phyloP scores from a whole-genome alignment of 2,797 vertebrate species.

The Monodelphis domestica region DNA sequence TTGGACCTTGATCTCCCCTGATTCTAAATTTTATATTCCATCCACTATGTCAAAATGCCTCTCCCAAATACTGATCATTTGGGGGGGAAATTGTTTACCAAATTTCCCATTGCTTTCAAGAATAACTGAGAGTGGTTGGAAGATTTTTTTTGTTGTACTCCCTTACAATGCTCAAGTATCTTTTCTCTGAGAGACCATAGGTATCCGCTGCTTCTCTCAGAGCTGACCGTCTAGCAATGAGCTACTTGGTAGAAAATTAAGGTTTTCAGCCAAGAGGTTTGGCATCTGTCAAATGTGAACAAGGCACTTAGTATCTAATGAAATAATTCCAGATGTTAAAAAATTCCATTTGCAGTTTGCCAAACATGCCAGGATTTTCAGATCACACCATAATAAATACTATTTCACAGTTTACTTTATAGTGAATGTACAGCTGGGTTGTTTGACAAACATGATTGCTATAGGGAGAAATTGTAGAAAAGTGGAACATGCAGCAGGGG shows the following conservation, averaged over 20 bases:
- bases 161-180: background rate
- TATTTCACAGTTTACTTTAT: background rate
- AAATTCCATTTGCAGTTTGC: constrained; percentile 67
- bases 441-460: background rate
- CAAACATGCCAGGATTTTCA: constrained; percentile 46
- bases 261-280: background rate
- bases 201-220: constrained; percentile 17
- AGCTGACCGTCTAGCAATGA: background rate
- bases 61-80: background rate
- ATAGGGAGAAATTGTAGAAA: background rate
- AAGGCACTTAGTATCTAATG: constrained; percentile 37
- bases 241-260: background rate
- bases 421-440: background rate
- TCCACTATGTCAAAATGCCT: background rate
- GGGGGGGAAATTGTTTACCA: background rate
- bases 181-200: background rate
- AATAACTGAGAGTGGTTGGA: background rate
- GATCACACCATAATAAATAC: background rate
- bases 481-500: background rate
- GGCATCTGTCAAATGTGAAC: constrained; percentile 61
- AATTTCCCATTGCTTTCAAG: background rate
- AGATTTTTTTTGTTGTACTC: background rate
- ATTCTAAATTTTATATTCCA: background rate
- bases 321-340: constrained; percentile 38
- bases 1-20: background rate